Evolutionary conservation across 2,113 vertebrate genomes (phyloP), one percentile per base, ranked within the genome.

Genomic region (Melozone crissalis): DNA sequence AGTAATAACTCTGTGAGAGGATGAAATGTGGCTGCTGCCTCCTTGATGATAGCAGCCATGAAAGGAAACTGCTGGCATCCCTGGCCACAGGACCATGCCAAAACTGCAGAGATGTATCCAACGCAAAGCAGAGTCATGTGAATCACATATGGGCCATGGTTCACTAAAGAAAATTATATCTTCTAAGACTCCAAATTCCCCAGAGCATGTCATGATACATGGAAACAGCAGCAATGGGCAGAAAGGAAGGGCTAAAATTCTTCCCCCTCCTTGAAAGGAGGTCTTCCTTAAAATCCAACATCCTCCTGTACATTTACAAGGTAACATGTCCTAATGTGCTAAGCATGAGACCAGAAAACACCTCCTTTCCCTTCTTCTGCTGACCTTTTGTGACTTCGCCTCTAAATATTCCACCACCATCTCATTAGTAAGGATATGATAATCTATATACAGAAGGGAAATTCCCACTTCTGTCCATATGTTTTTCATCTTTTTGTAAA

Each of bases 91-190:
- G 10, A n/a, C 4, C 52, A 33, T 16, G 20, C 26, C 23, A 76
- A 91, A 61, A 78, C 57, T 28, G 18, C 23, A 49, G 68, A 62
- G 16, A 37, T 61, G 33, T 49, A 35, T 37, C 15, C 69, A 89
- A 55, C 0, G 4, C 35, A 61, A 77, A 77, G 33, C 10, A 59
- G 33, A 55, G 19, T 13, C 2, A 0, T 6, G 13, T 19, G 31
- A 84, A 57, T 65, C 68, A 63, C 31, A 5, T 19, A 35, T 0
- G 0, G 47, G 13, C 7, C 46, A 37, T 5, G 5, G 21, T 33
- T 94, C 69, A 65, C 39, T 41, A 16, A 72, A 85, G 35, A 13
- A 44, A 75, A 69, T 51, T 17, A 31, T 8, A 11, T n/a, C 35
- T 84, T 82, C 69, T 47, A 52, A 67, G 5, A 5, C 19, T 90